Conservation (phyloP, 2,888 invertebrate genomes). For the Myopa tessellatipennis region DNA sequence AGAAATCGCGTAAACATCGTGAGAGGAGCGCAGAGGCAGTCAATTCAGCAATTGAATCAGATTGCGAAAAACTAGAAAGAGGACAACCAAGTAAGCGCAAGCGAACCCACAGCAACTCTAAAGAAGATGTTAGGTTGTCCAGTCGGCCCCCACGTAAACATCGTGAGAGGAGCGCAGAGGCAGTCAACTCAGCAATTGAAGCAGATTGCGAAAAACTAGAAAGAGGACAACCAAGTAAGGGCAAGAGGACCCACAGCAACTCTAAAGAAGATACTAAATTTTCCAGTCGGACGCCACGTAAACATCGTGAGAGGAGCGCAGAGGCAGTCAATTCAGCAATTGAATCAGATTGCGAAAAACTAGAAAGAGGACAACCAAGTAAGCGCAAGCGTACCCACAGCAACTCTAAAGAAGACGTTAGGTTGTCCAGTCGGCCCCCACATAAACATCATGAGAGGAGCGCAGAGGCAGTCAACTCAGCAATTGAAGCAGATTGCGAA, state of each 20-base stretch:
- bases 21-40: background rate
- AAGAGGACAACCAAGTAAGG: background rate
- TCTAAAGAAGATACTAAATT: background rate
- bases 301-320: conserved; percentile 29
- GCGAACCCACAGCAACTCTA: background rate
- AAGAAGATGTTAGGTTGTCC: background rate
- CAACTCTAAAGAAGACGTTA: background rate
- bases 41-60: background rate
- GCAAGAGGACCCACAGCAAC: background rate
- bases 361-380: background rate
- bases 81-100: background rate
- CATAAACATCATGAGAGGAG: conserved; percentile 37
- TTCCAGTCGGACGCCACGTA: conserved; percentile 23
- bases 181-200: background rate
- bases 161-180: background rate
- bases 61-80: too few species aligned
- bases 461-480: too few species aligned
- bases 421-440: background rate
- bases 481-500: background rate
- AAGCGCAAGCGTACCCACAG: background rate
- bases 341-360: background rate
- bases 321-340: background rate
- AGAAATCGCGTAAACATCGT: conserved; percentile 47
- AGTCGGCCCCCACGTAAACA: conserved; percentile 39
- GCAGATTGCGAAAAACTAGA: background rate